These are phyloP conservation scores for Microplitis mediator DNA, from an alignment of 1,140 invertebrate species.

Conservation along the genomic window DNA sequence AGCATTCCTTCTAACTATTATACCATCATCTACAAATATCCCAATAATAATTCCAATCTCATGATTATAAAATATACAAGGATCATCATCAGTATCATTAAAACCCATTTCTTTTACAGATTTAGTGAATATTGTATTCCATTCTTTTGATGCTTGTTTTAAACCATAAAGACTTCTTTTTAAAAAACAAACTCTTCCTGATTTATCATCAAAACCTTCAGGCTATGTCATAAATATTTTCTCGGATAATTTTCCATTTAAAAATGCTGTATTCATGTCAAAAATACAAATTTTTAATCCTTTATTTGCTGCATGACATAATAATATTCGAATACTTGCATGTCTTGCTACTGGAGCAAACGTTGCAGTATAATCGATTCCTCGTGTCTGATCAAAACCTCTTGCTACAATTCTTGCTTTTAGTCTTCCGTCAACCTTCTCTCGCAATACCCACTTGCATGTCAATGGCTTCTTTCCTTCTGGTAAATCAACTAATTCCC, in stretches of 20 bases:
- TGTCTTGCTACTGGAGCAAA: constrained; percentile 2
- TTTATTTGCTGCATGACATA: constrained; percentile 4
- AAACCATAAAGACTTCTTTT: constrained; percentile 29
- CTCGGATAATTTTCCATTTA: constrained; percentile 49
- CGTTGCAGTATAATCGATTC: constrained; percentile 40
- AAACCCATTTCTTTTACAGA: constrained; percentile 18
- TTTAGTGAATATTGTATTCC: constrained; percentile 26
- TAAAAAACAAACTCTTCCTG: constrained; percentile 23
- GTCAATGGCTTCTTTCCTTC: constrained; percentile 37
- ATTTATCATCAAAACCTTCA: constrained; percentile 33
- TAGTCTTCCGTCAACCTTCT: constrained; percentile 36
- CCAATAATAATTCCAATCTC: constrained; percentile 1
- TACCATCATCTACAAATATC: constrained; percentile 21
- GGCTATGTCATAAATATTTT: constrained; percentile 51
- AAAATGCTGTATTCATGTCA: constrained; percentile 55
- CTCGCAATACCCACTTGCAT: constrained; percentile 49
- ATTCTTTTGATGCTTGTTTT: constrained; percentile 30
- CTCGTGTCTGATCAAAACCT: constrained; percentile 49
- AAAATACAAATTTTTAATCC: constrained; percentile 45
- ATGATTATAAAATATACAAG: constrained; percentile 31
- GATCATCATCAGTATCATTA: constrained; percentile 27
- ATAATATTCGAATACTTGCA: not conserved
- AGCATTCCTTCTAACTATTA: constrained; percentile 1
- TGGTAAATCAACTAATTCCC: constrained; percentile 46
- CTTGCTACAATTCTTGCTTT: constrained; percentile 53